Percentiles rank a stretch among this genome's conserved stretches.
phyloP scores from a whole-genome alignment of 2,888 invertebrate species.

The Protonemura montana region DNA sequence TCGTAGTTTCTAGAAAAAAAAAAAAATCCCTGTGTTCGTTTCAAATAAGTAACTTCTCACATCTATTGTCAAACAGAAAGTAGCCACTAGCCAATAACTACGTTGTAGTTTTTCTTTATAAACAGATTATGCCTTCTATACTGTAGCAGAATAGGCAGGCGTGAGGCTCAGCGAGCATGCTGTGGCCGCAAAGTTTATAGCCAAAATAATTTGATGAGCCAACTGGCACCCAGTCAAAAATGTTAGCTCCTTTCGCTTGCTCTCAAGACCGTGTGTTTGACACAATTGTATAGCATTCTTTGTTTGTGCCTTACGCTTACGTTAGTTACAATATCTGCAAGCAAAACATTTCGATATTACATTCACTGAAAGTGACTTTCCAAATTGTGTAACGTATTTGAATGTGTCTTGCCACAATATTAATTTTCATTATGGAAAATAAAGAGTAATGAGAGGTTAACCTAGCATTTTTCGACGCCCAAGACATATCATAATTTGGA shows the following conservation, averaged over 20 bases:
- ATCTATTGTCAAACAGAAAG: background rate
- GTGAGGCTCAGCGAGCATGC: background rate
- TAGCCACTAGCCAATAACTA: background rate
- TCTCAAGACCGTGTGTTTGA: background rate
- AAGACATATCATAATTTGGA: background rate
- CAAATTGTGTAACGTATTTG: too few relatives aligned
- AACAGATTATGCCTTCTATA: background rate
- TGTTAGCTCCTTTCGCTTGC: conserved; percentile 25
- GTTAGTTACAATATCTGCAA: background rate
- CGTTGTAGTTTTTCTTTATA: conserved; percentile 5
- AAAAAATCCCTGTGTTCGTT: background rate
- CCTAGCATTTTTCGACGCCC: background rate
- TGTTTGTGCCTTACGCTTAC: background rate
- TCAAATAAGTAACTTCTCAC: background rate
- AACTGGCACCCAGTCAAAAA: conserved; percentile 41
- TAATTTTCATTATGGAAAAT: too few relatives aligned
- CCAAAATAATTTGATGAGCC: conserved; percentile 42
- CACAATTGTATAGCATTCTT: background rate
- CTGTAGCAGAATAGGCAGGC: background rate
- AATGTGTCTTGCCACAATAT: too few relatives aligned
- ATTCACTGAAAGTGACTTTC: background rate
- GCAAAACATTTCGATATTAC: background rate
- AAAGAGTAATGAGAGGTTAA: too few relatives aligned
- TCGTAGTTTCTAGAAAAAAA: too few relatives aligned
- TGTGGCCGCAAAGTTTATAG: background rate